Base-by-base conservation (phyloP, 1,140 invertebrate species). In the Zaprionus tsacasi region DNA sequence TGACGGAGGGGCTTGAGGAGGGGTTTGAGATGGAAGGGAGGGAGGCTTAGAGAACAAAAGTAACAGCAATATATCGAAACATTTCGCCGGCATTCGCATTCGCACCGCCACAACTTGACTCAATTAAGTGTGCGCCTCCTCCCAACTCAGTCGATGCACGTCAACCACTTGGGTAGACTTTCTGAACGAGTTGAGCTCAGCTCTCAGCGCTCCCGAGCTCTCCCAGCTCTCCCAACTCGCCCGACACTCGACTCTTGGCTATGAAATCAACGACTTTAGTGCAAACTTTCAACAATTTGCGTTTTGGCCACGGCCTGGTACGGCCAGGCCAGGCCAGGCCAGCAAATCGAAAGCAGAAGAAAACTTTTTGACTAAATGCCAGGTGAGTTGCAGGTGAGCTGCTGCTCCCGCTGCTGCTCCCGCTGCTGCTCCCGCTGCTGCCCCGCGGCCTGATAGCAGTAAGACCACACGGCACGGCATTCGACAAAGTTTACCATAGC, bases 201-300 rank as follows among this genome's bases (percentile, higher is more conserved):
- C 85, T 89, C 85, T 89, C 85, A 87, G 80, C 40, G n/a, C 13
- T 45, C 0, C 10, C 36, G 36, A 10, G 80, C n/a, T 15, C 13
- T 45, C 8, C 10, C 36, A 10, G 11, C n/a, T 43, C 3, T 38
- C 36, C 8, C 8, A 3, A 12, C 36, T 15, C 40, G 11, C 36
- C 7, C 40, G 40, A 15, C 40, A 45, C 40, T 45, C 40, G 40
- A 45, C 40, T 45, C 40, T 15, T 10, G 21, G 45, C 83, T 88
- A 88, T 88, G 85, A 89, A 88, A 88, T 88, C 83, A 88, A 88
- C 83, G 83, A 88, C 83, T 88, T 88, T 90, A 90, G 85, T 85
- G 81, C 79, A 90, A 90, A 90, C 79, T 90, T 90, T 90, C 79
- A 91, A 86, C 86, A 90, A 90, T 90, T 90, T 90, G 86, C 87